Evolutionary conservation across 2,888 invertebrate genomes (phyloP), one percentile per base, ranked within the genome.

Genomic region (Endotricha flammealis): DNA sequence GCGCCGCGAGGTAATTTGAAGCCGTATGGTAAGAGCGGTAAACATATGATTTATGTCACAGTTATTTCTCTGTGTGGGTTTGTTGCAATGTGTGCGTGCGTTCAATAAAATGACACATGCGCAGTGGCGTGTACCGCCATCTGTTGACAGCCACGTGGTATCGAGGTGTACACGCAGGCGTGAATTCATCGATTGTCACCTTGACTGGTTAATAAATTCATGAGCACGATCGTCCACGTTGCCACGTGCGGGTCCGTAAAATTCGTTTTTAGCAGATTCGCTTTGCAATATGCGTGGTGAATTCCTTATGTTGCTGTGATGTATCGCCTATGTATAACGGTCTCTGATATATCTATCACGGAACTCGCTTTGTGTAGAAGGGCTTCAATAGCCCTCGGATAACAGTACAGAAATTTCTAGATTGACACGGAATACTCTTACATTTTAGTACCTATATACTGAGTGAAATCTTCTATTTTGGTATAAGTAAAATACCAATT

Each of bases 181-280:
- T 68, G 71, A 38, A 52, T 56, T 51, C 65, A 85, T 83, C 80
- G 85, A 85, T 27, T 33, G 32, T 75, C 76, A 78, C 78, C 79
- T 79, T 81, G 77, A 73, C 74, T 71, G 70, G 56, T 64, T 79
- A 77, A 80, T 81, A 75, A 70, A 80, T 82, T 81, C 81, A 76
- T 76, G 65, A 71, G 64, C 70, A 69, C 72, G 69, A 42, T n/a
- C n/a, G n/a, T n/a, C n/a, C n/a, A 50, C 57, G 39, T 28, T 25
- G 48, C 50, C 59, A 57, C 57, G 57, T 48, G 57, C 51, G 58
- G n/a, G 44, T 48, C 44, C 44, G 44, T 50, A 50, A 55, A 43
- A 39, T 16, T 23, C 27, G 20, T 31, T 33, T 31, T 24, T 20
- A 20, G 6, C 6, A 20, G 20, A 20, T 20, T 20, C n/a, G 20